Conservation (phyloP, 2,888 invertebrate genomes). For the Omphaloscelis lunosa region DNA sequence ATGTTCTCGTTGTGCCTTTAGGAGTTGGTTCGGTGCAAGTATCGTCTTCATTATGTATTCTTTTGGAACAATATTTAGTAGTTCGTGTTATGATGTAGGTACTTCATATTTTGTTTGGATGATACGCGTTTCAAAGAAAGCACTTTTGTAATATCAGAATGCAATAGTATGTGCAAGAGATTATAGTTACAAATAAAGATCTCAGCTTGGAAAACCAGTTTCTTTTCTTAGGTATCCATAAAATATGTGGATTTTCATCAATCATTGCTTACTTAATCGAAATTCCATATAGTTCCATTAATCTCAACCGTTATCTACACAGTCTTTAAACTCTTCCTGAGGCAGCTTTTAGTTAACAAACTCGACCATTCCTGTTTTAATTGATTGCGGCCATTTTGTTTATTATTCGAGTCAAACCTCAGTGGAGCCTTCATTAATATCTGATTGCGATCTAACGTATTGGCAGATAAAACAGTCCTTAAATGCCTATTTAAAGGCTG, state of each 20-base stretch:
- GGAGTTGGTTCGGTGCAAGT: slow-evolving; percentile 39
- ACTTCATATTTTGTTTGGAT: slow-evolving; percentile 17
- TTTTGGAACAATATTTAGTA: slow-evolving; percentile 28
- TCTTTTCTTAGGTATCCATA: not conserved
- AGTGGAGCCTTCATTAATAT: slow-evolving; percentile 34
- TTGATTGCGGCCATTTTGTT: slow-evolving; percentile 50
- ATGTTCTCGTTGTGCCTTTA: slow-evolving; percentile 47
- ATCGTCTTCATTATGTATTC: slow-evolving; percentile 50
- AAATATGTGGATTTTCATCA: not conserved
- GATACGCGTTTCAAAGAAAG: slow-evolving; percentile 6
- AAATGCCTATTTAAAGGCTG: no score
- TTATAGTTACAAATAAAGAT: not conserved
- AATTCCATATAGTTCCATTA: slow-evolving; percentile 12
- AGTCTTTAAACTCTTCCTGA: slow-evolving; percentile 13
- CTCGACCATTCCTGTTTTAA: slow-evolving; percentile 36
- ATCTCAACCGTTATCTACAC: not conserved
- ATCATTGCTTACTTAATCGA: not conserved
- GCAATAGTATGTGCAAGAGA: not conserved
- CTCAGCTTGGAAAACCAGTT: not conserved
- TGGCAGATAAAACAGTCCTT: slow-evolving; percentile 28
- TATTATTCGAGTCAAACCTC: slow-evolving; percentile 40
- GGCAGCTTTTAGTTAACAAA: not conserved
- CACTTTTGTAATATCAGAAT: slow-evolving; percentile 5
- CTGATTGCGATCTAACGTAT: slow-evolving; percentile 49
- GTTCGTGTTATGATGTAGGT: slow-evolving; percentile 22